Base-by-base conservation (phyloP, 2,113 vertebrate species). In the Vicugna pacos region DNA sequence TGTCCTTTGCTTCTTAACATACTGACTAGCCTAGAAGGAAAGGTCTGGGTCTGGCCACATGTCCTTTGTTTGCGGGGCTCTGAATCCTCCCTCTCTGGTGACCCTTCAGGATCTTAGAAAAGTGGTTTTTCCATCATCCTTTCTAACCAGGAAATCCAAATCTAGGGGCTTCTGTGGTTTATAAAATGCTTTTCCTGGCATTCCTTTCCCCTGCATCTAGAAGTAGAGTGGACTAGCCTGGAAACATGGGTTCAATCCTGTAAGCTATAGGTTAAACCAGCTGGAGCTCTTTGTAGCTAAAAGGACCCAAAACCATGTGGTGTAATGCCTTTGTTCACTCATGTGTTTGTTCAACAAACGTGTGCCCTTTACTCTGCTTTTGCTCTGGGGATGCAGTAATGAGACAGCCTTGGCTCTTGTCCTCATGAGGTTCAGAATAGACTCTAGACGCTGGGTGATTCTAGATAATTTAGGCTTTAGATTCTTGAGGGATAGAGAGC, bases 321-420 rank as follows among this genome's bases (percentile, higher is more conserved):
- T 14, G 4, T 56, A 19, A 10, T 5, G 6, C 52, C 2, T 4
- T 60, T 32, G 8, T 3, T 69, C 6, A 2, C 2, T 28, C 11
- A 0, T 8, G 56, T 2, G 8, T 77, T 46, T 35, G 1, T 17
- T 70, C 35, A 13, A 6, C 15, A 79, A 19, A 50, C 2, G 12
- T 0, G 0, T 65, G 64, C 32, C 38, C 15, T 64, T n/a, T 32
- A 4, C 1, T 76, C 20, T 48, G 2, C 48, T 94, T 50, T 89
- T 64, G 58, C 26, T 64, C n/a, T 48, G 17, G 56, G 28, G 48
- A 56, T 62, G 12, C 2, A 20, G 58, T 7, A 12, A 13, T 0
- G 35, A 64, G 56, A 67, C 7, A 3, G 10, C 20, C 11, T 22
- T 5, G 30, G 28, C 2, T 24, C 14, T 52, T 48, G 13, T 13